Conservation (phyloP, 2,888 invertebrate species). For the Campoletis raptor region DNA sequence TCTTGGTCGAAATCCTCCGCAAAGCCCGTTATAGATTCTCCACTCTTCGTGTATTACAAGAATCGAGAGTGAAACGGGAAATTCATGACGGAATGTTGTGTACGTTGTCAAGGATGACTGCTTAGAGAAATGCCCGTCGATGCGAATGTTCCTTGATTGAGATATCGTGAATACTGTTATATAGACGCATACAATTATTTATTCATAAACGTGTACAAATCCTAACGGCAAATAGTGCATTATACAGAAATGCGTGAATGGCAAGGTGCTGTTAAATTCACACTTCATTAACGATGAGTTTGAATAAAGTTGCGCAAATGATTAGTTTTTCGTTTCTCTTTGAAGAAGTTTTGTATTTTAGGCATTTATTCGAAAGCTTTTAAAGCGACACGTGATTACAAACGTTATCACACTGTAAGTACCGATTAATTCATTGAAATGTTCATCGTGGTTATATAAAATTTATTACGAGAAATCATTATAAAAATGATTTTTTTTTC, state of each 20-base stretch:
- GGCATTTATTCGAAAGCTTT: slow-evolving; percentile 37
- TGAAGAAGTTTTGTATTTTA: slow-evolving; percentile 10
- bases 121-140: slow-evolving; percentile 62
- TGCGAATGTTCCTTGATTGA: slow-evolving; percentile 47
- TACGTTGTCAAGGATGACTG: slow-evolving; percentile 76
- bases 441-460: not conserved
- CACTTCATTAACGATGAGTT: slow-evolving; percentile 57
- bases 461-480: not conserved
- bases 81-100: slow-evolving; percentile 72
- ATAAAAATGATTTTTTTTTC: not conserved
- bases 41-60: slow-evolving; percentile 32
- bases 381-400: not conserved
- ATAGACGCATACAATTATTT: not conserved
- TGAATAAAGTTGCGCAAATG: slow-evolving; percentile 49
- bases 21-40: slow-evolving; percentile 35
- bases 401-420: not conserved
- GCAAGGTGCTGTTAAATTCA: slow-evolving; percentile 32
- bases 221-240: not conserved
- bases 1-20: slow-evolving; percentile 13
- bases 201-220: not conserved
- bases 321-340: slow-evolving; percentile 46
- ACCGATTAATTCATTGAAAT: slow-evolving; percentile 22
- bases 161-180: slow-evolving; percentile 17
- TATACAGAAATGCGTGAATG: slow-evolving; percentile 41
- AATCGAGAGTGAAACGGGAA: slow-evolving; percentile 72